Base-by-base conservation (phyloP, 2,888 invertebrate species). In the Orchestes rusci region DNA sequence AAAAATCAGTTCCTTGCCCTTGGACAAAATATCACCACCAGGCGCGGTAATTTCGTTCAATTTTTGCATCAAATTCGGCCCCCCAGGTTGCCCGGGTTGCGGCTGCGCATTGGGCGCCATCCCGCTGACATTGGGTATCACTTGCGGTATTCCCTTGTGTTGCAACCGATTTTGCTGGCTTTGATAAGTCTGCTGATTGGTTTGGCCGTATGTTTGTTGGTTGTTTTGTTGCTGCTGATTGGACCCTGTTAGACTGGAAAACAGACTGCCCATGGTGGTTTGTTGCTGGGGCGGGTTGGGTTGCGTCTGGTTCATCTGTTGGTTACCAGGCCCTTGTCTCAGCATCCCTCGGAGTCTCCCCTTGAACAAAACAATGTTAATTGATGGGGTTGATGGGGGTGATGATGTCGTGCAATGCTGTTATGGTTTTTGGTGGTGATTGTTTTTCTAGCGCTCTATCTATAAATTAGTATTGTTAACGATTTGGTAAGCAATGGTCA, bases 1-100 rank as follows among this genome's bases (percentile, higher is more conserved):
- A 71, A 92, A 91, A 68, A 91, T 88, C 56, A 91, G 81, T 74
- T 91, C 91, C 73, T 92, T 91, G 63, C 91, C 91, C 71, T 91
- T 91, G 64, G 90, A 89, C 59, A 91, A 76, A 58, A 91, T 88
- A 66, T 90, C 90, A 60, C 89, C 89, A 53, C 90, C 90, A 57
- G 89, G 87, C 50, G 84, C 84, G 44, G 89, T 85, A 74, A 90
- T 88, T 67, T 90, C 90, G 59, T 85, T 81, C 66, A 90, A 80
- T 70, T 90, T 90, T 68, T 89, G 87, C 82, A 90, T 89, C 56
- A 90, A 77, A 70, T 88, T 89, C 47, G 84, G 84, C 65, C 64
- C 73, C 27, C 61, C 67, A n/a, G 64, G 65, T 65, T 68, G 48
- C 65, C 68, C 46, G 63, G 70, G 57, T 63, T 70, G 50, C 70